Evolutionary conservation across 2,113 vertebrate genomes (phyloP).

Genomic region (Phasianus colchicus): DNA sequence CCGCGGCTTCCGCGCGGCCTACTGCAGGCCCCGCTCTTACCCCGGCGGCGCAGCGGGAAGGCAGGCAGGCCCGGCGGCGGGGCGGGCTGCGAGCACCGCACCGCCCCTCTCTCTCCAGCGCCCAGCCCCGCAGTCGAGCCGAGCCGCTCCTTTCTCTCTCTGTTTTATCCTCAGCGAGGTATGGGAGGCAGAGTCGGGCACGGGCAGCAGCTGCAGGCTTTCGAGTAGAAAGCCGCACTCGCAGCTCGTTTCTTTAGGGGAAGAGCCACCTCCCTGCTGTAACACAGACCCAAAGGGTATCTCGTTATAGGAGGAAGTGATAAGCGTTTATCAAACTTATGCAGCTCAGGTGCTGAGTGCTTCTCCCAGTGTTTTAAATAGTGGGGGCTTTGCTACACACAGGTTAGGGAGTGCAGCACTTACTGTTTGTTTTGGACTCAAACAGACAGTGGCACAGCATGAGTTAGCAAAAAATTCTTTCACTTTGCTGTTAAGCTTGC

Average conservation of each 20-base stretch:
- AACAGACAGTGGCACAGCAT: background rate
- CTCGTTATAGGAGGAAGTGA: background rate
- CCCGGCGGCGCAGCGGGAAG: background rate
- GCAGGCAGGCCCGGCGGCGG: background rate
- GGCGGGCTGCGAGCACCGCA: background rate
- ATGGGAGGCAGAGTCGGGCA: too few species aligned
- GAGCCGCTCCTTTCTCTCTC: background rate
- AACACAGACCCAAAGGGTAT: background rate
- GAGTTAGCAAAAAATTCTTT: constrained; percentile 12
- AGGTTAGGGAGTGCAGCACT: background rate
- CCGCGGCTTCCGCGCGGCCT: background rate
- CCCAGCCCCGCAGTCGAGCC: background rate
- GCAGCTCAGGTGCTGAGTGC: background rate
- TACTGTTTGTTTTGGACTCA: background rate
- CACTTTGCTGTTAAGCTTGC: background rate
- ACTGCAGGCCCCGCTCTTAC: background rate
- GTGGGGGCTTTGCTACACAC: background rate
- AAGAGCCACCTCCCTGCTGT: background rate
- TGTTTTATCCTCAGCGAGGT: background rate
- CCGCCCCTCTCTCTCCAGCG: background rate
- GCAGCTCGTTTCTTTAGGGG: background rate
- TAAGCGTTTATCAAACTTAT: accelerated
- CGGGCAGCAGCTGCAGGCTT: background rate
- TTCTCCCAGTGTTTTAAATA: background rate
- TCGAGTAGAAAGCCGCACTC: accelerated